Conservation (phyloP, 2,113 vertebrate species). For the Chaenogobius annularis region DNA sequence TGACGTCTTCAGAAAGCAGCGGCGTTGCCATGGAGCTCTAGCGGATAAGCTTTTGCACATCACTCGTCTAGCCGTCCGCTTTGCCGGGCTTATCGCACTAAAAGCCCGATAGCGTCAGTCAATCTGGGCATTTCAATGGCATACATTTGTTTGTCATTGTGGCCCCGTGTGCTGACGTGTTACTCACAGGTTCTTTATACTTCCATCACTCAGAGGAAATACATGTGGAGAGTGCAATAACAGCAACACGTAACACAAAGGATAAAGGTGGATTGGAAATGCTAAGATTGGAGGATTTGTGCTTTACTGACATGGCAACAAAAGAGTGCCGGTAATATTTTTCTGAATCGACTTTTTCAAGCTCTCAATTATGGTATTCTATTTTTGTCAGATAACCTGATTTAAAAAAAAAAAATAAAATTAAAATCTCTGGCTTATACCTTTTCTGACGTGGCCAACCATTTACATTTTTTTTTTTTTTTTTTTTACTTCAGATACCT, state of each 20-base stretch:
- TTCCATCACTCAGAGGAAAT: conserved; percentile 17
- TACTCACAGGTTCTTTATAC: conserved; percentile 19
- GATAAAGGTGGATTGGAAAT: conserved; percentile 1
- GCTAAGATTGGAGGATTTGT: too few species aligned
- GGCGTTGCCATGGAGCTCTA: not conserved
- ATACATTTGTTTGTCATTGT: conserved; percentile 46
- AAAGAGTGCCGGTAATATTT: too few species aligned
- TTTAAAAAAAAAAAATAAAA: too few species aligned
- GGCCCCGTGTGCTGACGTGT: conserved; percentile 18
- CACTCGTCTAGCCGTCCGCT: conserved; percentile 18
- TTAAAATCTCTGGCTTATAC: too few species aligned
- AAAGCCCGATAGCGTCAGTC: conserved; percentile 16
- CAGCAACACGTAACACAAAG: conserved; percentile 14
- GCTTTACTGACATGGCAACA: too few species aligned
- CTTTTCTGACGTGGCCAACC: too few species aligned
- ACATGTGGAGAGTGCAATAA: conserved; percentile 9
- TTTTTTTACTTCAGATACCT: too few species aligned
- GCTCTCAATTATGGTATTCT: too few species aligned
- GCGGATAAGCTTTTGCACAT: conserved; percentile 5
- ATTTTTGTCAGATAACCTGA: too few species aligned
- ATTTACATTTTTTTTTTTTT: too few species aligned
- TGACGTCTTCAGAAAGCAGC: not conserved
- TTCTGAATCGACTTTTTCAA: too few species aligned
- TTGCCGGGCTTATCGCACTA: conserved; percentile 15
- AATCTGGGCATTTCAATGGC: conserved; percentile 22